A percentile compares a stretch with the other conserved stretches of the same genome.
Conservation (phyloP, 2,888 invertebrate genomes). For the Lasioglossum morio region DNA sequence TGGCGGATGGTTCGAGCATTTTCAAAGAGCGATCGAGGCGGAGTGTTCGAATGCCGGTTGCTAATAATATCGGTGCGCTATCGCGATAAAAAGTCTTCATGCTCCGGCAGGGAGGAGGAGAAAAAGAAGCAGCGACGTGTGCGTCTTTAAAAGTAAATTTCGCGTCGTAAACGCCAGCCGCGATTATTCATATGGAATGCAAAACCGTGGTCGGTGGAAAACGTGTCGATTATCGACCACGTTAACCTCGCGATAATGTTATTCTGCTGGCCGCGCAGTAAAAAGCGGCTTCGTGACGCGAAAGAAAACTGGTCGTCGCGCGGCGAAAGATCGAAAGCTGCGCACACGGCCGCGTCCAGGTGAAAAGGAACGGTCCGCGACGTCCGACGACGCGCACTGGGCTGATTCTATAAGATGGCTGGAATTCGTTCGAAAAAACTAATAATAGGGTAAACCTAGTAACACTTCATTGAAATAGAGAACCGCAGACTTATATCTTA, state of each 20-base stretch:
- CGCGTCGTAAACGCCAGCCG: background rate
- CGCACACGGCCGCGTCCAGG: background rate
- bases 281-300: conserved; percentile 54
- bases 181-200: conserved; percentile 20
- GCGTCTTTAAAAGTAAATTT: conserved; percentile 13
- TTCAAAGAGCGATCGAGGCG: background rate
- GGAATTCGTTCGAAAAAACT: background rate
- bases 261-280: conserved; percentile 56
- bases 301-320: conserved; percentile 43
- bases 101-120: background rate
- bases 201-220: conserved; percentile 16
- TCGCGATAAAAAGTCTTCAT: background rate
- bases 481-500: background rate
- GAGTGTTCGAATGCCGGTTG: background rate
- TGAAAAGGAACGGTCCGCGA: conserved; percentile 8
- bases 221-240: conserved; percentile 34
- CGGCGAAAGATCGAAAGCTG: conserved; percentile 42
- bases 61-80: background rate
- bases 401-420: background rate
- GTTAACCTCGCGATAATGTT: conserved; percentile 60
- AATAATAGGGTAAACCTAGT: background rate
- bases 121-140: background rate
- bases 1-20: background rate
- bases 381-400: background rate
- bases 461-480: background rate